Evolutionary conservation across 2,888 invertebrate genomes (phyloP).

Genomic region (Ormyrus thymus): DNA sequence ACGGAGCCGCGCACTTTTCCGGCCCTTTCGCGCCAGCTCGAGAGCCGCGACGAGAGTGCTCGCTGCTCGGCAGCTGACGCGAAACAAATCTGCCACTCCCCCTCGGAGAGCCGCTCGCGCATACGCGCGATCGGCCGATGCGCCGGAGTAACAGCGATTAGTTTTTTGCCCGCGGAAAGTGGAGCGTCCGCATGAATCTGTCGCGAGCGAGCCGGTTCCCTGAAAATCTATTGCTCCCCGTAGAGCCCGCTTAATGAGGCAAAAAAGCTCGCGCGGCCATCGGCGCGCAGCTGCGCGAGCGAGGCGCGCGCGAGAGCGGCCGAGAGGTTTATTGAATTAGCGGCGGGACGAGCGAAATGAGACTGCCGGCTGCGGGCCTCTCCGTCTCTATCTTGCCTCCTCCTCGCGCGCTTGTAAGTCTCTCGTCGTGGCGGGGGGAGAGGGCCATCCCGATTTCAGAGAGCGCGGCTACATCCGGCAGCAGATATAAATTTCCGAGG

Average conservation of each 20-base stretch:
- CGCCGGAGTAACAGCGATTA: neutral
- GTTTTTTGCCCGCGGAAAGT: slow-evolving; percentile 8
- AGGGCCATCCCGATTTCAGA: slow-evolving; percentile 2
- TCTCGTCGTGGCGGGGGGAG: slow-evolving; percentile 20
- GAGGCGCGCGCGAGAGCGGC: neutral
- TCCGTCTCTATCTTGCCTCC: no score
- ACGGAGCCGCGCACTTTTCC: slow-evolving; percentile 19
- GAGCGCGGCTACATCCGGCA: slow-evolving; percentile 40
- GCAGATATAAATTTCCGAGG: slow-evolving; percentile 50
- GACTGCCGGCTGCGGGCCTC: neutral
- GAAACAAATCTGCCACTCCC: slow-evolving; percentile 68
- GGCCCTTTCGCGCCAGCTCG: slow-evolving; percentile 3
- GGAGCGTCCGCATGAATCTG: slow-evolving; percentile 2
- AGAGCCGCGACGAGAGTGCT: neutral
- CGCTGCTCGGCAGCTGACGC: slow-evolving; percentile 71
- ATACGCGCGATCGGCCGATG: slow-evolving; percentile 14
- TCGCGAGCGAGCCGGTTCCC: slow-evolving; percentile 55
- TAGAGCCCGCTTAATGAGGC: slow-evolving; percentile 61
- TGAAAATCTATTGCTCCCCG: slow-evolving; percentile 68
- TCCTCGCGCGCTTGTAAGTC: slow-evolving; percentile 31
- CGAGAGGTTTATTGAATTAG: slow-evolving; percentile 52
- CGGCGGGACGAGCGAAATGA: slow-evolving; percentile 40
- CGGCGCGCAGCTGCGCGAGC: slow-evolving; percentile 36
- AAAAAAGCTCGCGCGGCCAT: slow-evolving; percentile 57
- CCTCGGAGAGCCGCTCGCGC: neutral